phyloP scores from a whole-genome alignment of 2,797 vertebrate species.

The Pachyuromys duprasi region DNA sequence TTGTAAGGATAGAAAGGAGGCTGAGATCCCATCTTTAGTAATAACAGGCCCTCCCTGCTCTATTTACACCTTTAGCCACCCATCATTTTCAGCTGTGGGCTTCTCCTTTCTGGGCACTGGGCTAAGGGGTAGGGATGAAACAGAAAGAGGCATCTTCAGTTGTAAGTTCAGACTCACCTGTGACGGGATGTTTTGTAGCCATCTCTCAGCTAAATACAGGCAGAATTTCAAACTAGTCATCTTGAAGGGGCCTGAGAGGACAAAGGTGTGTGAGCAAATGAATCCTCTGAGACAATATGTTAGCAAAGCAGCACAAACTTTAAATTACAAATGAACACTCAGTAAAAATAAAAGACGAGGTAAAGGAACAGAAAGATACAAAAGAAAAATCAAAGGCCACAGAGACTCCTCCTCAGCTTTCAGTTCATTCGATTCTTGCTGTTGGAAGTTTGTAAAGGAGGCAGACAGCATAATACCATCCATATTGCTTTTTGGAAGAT shows the following conservation, averaged over 20 bases:
- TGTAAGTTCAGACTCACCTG: constrained; percentile 86
- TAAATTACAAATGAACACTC: neutral
- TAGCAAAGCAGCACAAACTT: neutral
- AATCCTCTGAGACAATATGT: constrained; percentile 5
- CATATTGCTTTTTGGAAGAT: neutral
- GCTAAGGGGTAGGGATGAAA: neutral
- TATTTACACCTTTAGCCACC: neutral
- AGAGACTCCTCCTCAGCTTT: neutral
- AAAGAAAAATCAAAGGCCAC: neutral
- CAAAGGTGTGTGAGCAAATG: neutral
- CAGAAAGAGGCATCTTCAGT: neutral
- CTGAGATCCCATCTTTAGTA: neutral
- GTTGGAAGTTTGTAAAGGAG: neutral
- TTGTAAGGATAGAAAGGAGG: neutral
- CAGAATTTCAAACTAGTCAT: constrained; percentile 94
- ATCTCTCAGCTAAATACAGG: constrained; percentile 92
- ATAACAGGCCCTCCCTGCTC: neutral
- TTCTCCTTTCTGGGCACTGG: neutral
- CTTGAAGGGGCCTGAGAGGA: constrained; percentile 92
- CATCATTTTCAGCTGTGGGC: neutral
- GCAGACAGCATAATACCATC: neutral
- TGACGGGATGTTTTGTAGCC: constrained; percentile 91
- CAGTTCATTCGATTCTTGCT: neutral
- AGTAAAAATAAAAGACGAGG: neutral
- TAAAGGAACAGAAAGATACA: neutral